Conservation (phyloP, 2,113 vertebrate species). For the Solea senegalensis region DNA sequence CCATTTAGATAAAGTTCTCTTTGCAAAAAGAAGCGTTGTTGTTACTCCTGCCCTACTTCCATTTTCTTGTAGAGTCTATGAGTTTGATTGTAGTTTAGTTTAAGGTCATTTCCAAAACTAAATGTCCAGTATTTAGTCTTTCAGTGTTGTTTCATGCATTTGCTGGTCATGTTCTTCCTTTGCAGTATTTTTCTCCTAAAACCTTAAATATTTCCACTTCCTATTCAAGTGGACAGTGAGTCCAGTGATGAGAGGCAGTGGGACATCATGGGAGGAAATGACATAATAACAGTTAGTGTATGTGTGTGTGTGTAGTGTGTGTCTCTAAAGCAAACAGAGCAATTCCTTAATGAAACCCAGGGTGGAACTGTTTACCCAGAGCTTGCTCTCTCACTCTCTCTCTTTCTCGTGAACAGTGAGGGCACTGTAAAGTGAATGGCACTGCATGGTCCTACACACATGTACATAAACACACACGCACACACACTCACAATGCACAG, state of each 20-base stretch:
- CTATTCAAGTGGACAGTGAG: constrained; percentile 31
- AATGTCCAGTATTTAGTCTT: too few relatives aligned
- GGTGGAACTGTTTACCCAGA: constrained; percentile 73
- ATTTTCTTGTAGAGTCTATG: too few relatives aligned
- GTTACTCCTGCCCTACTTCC: too few relatives aligned
- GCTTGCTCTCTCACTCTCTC: constrained; percentile 24
- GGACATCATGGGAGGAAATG: constrained; percentile 50
- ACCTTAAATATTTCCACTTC: constrained; percentile 22
- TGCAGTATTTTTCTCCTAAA: neutral
- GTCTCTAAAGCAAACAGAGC: constrained; percentile 58
- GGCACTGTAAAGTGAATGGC: constrained; percentile 60
- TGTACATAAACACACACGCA: constrained; percentile 17
- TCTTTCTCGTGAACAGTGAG: constrained; percentile 58
- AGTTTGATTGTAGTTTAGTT: too few relatives aligned
- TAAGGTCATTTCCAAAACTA: too few relatives aligned
- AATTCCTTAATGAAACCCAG: constrained; percentile 73
- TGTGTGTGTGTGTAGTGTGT: constrained; percentile 22
- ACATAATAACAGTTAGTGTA: constrained; percentile 47
- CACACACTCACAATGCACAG: neutral
- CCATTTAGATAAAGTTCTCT: too few relatives aligned
- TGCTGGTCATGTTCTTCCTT: neutral
- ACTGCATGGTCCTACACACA: constrained; percentile 19
- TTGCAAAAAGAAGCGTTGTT: too few relatives aligned
- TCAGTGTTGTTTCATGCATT: neutral
- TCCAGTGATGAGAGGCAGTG: constrained; percentile 28